phyloP scores from a whole-genome alignment of 2,797 vertebrate species.

The Pipistrellus nathusii region DNA sequence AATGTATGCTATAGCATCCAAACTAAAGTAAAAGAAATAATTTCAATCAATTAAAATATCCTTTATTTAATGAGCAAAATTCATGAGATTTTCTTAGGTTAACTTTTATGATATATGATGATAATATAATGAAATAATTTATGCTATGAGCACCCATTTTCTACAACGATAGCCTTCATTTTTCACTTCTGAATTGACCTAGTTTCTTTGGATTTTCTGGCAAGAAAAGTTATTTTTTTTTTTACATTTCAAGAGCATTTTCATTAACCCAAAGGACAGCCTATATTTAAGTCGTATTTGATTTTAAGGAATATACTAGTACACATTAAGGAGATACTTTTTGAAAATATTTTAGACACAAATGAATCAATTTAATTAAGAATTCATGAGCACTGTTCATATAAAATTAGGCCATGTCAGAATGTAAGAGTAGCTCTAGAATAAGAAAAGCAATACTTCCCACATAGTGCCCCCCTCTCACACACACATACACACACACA shows the following conservation, averaged over 20 bases:
- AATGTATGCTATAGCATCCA: neutral
- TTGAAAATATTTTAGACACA: neutral
- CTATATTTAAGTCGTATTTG: neutral
- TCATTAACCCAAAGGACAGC: neutral
- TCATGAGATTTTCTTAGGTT: neutral
- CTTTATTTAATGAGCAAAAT: constrained; percentile 39
- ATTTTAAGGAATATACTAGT: neutral
- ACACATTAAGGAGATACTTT: neutral
- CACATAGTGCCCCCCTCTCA: neutral
- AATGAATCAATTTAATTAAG: neutral
- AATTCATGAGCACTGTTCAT: neutral
- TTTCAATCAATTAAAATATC: constrained; percentile 34
- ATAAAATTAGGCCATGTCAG: neutral
- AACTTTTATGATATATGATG: constrained; percentile 19
- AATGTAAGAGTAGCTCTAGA: constrained; percentile 15
- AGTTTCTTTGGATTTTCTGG: neutral
- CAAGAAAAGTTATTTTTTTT: neutral
- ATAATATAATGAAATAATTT: constrained; percentile 41
- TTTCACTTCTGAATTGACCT: constrained; percentile 14
- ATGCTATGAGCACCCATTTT: constrained; percentile 17
- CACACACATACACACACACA: too few species aligned
- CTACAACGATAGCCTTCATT: neutral
- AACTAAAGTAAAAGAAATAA: constrained; percentile 51
- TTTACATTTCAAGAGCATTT: constrained; percentile 6
- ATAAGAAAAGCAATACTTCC: neutral